A percentile compares a stretch with the other conserved stretches of the same genome.
Conservation (phyloP, 2,888 invertebrate genomes). For the Napeogenes inachia region DNA sequence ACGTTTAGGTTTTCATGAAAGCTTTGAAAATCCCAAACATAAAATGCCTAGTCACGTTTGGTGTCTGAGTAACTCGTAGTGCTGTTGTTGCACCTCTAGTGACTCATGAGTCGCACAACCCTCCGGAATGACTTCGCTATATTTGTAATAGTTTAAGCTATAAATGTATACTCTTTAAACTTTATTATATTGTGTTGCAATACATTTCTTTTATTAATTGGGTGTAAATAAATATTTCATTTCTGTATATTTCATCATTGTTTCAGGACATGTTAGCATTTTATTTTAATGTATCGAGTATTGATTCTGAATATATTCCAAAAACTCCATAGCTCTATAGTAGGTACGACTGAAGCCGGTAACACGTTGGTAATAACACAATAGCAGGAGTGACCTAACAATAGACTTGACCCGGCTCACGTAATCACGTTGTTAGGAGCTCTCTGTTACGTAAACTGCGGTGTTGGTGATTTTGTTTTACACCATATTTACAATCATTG, state of each 20-base stretch:
- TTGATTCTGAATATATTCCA: no score
- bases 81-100: conserved; percentile 29
- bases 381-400: not conserved
- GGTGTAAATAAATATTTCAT: no score
- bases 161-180: conserved; percentile 15
- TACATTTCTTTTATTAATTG: not conserved
- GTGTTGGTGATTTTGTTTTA: not conserved
- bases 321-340: no score
- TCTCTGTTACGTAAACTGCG: not conserved
- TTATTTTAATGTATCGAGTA: no score
- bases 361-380: not conserved
- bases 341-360: no score
- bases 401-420: not conserved
- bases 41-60: conserved; percentile 26
- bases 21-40: not conserved
- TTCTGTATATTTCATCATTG: no score
- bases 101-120: conserved; percentile 32
- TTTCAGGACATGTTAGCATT: no score
- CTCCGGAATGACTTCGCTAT: conserved; percentile 18
- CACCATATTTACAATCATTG: no score
- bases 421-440: not conserved
- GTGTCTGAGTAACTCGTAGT: conserved; percentile 16
- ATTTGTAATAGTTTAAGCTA: conserved; percentile 17
- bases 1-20: not conserved
- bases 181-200: conserved; percentile 2